Conservation (phyloP, 2,888 invertebrate species). For the Creontiades dilutus region DNA sequence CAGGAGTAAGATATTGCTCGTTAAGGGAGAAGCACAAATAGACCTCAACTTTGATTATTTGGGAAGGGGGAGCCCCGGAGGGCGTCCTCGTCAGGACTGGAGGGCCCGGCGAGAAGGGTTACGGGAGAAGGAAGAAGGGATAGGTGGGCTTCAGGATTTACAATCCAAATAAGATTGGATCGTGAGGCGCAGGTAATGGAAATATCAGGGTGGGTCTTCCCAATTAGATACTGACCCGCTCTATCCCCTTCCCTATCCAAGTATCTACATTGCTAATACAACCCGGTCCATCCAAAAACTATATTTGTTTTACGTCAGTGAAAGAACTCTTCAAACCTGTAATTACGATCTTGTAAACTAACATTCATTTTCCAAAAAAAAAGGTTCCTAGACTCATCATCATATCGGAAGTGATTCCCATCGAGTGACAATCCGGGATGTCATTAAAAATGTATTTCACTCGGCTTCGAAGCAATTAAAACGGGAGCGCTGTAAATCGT, state of each 20-base stretch:
- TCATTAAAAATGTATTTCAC: not conserved
- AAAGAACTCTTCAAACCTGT: slow-evolving; percentile 8
- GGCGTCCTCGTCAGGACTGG: slow-evolving; percentile 29
- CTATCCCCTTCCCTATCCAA: not conserved
- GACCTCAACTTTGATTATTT: slow-evolving; percentile 72
- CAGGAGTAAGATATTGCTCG: slow-evolving; percentile 71
- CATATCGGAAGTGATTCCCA: not conserved
- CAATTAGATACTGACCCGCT: slow-evolving; percentile 69
- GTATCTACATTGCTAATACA: slow-evolving; percentile 68
- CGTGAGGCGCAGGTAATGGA: slow-evolving; percentile 71
- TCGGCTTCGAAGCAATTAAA: not conserved
- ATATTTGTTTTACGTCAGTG: slow-evolving; percentile 57
- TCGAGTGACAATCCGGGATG: not conserved
- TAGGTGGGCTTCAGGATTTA: slow-evolving; percentile 68
- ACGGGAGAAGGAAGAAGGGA: not conserved
- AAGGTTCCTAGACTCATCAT: too few relatives aligned
- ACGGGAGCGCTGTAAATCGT: not conserved
- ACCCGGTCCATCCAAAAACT: slow-evolving; percentile 51
- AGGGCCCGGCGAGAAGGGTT: not conserved
- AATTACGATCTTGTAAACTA: slow-evolving; percentile 33
- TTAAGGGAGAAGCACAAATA: slow-evolving; percentile 69
- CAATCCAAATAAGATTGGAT: slow-evolving; percentile 73
- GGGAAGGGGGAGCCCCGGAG: slow-evolving; percentile 48
- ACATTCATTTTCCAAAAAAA: not conserved
- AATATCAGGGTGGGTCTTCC: slow-evolving; percentile 72